Evolutionary conservation across 2,113 vertebrate species (phyloP).

Genomic region (Gopherus flavomarginatus): DNA sequence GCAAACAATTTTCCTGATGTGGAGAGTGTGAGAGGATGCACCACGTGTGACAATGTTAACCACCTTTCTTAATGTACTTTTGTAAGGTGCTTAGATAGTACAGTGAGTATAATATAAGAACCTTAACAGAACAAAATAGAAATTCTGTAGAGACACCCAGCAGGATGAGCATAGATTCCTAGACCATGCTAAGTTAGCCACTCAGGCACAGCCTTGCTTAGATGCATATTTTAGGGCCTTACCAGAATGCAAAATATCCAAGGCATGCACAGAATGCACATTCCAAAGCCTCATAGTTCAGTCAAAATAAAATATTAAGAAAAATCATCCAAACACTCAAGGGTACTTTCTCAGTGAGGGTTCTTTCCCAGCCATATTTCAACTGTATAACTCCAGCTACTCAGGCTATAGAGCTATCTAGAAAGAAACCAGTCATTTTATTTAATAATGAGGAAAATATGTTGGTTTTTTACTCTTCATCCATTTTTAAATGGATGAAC

Average conservation of each 20-base stretch:
- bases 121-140: background rate
- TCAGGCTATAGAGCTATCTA: constrained; percentile 20
- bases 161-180: fast-evolving
- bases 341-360: constrained; percentile 58
- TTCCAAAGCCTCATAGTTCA: constrained; percentile 60
- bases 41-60: background rate
- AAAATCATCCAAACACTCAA: constrained; percentile 25
- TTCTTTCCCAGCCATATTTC: constrained; percentile 67
- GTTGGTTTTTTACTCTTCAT: background rate
- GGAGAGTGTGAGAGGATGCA: background rate
- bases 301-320: background rate
- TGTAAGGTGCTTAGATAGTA: background rate
- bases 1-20: background rate
- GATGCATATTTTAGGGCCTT: constrained; percentile 19
- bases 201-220: background rate
- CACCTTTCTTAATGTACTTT: background rate
- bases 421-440: constrained; percentile 45
- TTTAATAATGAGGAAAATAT: background rate
- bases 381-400: constrained; percentile 56
- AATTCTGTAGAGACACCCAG: background rate
- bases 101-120: fast-evolving
- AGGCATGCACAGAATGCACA: constrained; percentile 26
- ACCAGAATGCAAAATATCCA: constrained; percentile 39
- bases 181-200: background rate
- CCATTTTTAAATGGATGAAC: background rate